phyloP scores from a whole-genome alignment of 1,140 invertebrate species.

The Pygmarrhopalites habei region DNA sequence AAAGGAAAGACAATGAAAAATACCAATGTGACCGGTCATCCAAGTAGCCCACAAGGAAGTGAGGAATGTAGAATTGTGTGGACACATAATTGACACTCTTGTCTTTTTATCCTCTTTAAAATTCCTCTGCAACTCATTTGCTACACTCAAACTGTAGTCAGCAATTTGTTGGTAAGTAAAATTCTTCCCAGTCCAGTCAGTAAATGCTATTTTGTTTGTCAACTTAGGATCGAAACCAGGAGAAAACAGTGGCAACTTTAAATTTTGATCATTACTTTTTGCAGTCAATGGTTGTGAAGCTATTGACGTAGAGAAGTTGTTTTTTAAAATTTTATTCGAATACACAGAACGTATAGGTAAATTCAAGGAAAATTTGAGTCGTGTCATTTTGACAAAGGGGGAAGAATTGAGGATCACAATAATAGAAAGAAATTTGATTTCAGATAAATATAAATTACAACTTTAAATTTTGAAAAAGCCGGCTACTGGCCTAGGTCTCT shows the following conservation, averaged over 20 bases:
- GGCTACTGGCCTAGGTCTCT: too few relatives aligned
- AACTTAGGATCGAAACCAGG: conserved; percentile 9
- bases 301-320: too few relatives aligned
- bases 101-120: conserved; percentile 42
- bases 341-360: too few relatives aligned
- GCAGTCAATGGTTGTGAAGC: too few relatives aligned
- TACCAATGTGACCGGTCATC: conserved; percentile 75
- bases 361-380: too few relatives aligned
- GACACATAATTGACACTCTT: conserved; percentile 68
- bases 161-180: conserved; percentile 27
- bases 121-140: conserved; percentile 19
- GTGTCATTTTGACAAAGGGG: too few relatives aligned
- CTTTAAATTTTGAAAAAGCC: too few relatives aligned
- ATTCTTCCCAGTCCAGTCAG: conserved; percentile 24
- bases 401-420: too few relatives aligned
- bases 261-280: too few relatives aligned
- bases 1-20: conserved; percentile 27
- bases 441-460: too few relatives aligned
- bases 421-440: too few relatives aligned
- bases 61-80: conserved; percentile 69
- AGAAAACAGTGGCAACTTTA: conserved; percentile 28
- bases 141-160: conserved; percentile 9
- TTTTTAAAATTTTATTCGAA: too few relatives aligned
- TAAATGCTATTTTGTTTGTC: conserved; percentile 23
- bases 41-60: conserved; percentile 77